These are phyloP conservation scores for Pegoplata infirma DNA, from an alignment of 2,888 invertebrate genomes.

Conservation along the genomic window DNA sequence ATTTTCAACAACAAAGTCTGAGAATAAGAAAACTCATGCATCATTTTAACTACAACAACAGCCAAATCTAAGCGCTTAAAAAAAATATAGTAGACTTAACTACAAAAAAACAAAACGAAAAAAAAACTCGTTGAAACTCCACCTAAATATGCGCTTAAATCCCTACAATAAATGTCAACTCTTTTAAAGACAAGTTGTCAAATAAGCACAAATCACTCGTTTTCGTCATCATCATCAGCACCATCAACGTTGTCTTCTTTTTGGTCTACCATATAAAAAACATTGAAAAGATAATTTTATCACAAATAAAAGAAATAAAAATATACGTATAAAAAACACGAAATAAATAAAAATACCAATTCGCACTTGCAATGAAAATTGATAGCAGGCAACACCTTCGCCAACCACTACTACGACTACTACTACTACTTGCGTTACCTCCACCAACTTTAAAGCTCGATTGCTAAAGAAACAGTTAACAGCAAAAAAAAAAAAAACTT, in stretches of 20 bases:
- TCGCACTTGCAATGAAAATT: slow-evolving; percentile 64
- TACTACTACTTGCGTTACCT: not conserved
- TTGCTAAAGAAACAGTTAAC: not conserved
- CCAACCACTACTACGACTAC: slow-evolving; percentile 4
- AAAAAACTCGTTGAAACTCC: slow-evolving; percentile 52
- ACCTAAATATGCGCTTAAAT: slow-evolving; percentile 63
- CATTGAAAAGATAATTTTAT: slow-evolving; percentile 20
- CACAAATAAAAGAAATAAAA: not conserved
- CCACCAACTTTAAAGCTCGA: not conserved
- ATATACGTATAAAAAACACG: slow-evolving; percentile 14
- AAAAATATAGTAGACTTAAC: too few relatives aligned
- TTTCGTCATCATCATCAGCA: slow-evolving; percentile 30
- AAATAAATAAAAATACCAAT: slow-evolving; percentile 64
- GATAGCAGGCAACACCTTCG: slow-evolving; percentile 62
- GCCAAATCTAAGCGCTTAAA: not conserved
- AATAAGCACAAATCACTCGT: slow-evolving; percentile 60
- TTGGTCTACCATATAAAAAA: slow-evolving; percentile 17
- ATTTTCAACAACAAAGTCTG: slow-evolving; percentile 35
- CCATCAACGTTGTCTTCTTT: too few relatives aligned
- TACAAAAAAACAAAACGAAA: not conserved
- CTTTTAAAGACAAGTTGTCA: slow-evolving; percentile 62
- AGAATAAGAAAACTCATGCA: slow-evolving; percentile 26
- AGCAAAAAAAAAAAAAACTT: not conserved
- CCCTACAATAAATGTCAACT: slow-evolving; percentile 63
- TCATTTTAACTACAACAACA: slow-evolving; percentile 25